A percentile compares a stretch with the other conserved stretches of the same genome.
Evolutionary conservation across 2,888 invertebrate species (phyloP).

Genomic region (Margaritifera margaritifera): DNA sequence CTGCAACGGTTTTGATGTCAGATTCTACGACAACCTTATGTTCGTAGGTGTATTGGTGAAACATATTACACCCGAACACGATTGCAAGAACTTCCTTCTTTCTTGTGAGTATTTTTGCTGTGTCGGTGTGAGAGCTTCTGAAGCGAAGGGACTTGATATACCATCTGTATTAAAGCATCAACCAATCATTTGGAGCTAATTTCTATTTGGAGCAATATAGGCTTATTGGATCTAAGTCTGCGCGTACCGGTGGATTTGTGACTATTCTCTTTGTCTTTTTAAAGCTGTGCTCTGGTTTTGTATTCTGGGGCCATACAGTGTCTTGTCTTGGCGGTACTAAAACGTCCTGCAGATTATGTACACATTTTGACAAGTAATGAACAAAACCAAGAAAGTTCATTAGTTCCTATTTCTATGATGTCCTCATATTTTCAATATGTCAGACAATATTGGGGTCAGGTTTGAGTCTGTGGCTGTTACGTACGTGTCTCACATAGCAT

Average conservation of each 20-base stretch:
- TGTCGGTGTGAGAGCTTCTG: constrained; percentile 19
- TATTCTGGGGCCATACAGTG: constrained; percentile 10
- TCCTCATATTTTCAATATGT: too few relatives aligned
- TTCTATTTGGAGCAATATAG: constrained; percentile 16
- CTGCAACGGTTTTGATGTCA: constrained; percentile 26
- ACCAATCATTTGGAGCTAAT: constrained; percentile 18
- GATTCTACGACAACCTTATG: constrained; percentile 18
- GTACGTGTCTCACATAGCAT: too few relatives aligned
- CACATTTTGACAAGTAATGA: too few relatives aligned
- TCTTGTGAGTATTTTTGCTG: constrained; percentile 25
- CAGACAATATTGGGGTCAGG: too few relatives aligned
- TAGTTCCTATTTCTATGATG: too few relatives aligned
- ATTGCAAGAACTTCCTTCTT: constrained; percentile 31
- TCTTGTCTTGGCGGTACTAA: too few relatives aligned
- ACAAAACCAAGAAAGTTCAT: too few relatives aligned
- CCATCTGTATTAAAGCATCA: constrained; percentile 16
- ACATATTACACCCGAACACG: constrained; percentile 17
- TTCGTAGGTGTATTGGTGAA: constrained; percentile 23
- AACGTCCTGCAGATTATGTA: too few relatives aligned
- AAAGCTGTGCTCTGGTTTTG: constrained; percentile 13
- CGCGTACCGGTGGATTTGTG: constrained; percentile 17
- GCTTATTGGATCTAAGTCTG: constrained; percentile 17
- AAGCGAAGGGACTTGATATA: constrained; percentile 20
- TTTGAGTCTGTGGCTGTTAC: too few relatives aligned
- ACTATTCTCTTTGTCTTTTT: constrained; percentile 11